Percentiles rank a stretch among this genome's conserved stretches.
phyloP scores from a whole-genome alignment of 2,113 vertebrate genomes.

The Burhinus bistriatus region DNA sequence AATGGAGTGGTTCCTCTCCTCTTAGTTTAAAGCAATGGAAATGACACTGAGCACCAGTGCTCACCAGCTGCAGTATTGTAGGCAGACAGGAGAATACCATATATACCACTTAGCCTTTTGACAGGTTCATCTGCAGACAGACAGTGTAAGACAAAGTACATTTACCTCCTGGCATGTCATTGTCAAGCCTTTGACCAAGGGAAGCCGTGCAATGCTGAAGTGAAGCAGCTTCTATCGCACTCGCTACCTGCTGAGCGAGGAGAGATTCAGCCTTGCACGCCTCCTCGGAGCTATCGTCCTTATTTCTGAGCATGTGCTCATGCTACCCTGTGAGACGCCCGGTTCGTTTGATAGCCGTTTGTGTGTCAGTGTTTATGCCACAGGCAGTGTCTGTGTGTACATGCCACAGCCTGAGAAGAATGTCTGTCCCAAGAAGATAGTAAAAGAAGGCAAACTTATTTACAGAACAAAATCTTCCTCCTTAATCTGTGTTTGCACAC shows the following conservation, averaged over 20 bases:
- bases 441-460: neutral
- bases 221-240: neutral
- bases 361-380: neutral
- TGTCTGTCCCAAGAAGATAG: neutral
- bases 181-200: neutral
- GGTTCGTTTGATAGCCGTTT: rapidly evolving
- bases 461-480: neutral
- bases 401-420: neutral
- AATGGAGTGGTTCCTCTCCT: neutral
- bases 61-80: neutral
- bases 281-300: neutral
- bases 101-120: neutral
- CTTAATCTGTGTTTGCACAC: neutral
- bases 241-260: neutral
- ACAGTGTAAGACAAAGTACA: neutral
- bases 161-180: neutral
- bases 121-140: neutral
- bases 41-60: neutral
- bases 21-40: neutral
- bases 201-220: neutral
- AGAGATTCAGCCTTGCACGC: neutral
- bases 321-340: neutral
- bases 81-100: neutral
- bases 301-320: neutral
- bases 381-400: neutral